Evolutionary conservation across 2,888 invertebrate genomes (phyloP).

Genomic region (Drosophila fulvimacula): DNA sequence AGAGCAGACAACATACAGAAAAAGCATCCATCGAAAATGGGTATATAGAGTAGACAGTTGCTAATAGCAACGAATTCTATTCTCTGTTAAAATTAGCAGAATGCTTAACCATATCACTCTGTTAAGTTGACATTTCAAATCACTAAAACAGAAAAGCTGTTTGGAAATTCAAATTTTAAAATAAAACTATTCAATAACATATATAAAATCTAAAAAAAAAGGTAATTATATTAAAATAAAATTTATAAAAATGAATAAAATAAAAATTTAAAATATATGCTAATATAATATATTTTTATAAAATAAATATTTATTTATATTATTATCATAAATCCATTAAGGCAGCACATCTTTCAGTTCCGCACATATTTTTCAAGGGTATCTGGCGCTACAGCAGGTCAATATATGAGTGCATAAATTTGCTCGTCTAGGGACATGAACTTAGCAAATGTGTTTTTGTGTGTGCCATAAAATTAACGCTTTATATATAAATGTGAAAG

Average conservation of each 20-base stretch:
- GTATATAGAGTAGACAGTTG: background rate
- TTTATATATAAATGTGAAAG: constrained; percentile 53
- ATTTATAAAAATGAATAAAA: background rate
- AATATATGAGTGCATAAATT: constrained; percentile 21
- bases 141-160: too few relatives aligned
- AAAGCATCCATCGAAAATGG: background rate
- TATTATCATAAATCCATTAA: too few relatives aligned
- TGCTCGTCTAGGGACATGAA: constrained; percentile 10
- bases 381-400: background rate
- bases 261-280: background rate
- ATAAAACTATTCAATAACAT: background rate
- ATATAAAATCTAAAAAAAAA: background rate
- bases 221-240: background rate
- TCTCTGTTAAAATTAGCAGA: too few relatives aligned
- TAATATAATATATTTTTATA: too few relatives aligned
- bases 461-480: constrained; percentile 67
- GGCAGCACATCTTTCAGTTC: background rate
- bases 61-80: background rate
- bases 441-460: constrained; percentile 36
- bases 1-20: background rate
- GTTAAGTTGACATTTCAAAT: too few relatives aligned
- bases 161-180: too few relatives aligned
- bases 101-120: too few relatives aligned
- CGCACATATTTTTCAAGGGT: background rate
- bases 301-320: too few relatives aligned